Conservation (phyloP, 2,113 vertebrate genomes). For the Ochotona curzoniae region DNA sequence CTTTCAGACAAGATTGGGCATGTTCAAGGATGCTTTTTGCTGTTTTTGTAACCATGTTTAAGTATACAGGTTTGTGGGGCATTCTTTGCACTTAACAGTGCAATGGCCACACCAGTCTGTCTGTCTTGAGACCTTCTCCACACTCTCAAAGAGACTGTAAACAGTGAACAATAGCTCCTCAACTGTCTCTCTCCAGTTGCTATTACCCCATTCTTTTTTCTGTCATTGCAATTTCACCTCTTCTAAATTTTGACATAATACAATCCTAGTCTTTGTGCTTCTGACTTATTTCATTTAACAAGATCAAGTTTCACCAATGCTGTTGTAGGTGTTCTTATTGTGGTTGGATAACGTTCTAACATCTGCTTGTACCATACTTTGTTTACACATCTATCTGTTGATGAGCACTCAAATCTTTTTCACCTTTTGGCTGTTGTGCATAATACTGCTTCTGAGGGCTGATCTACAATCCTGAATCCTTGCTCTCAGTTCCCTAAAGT, state of each 20-base stretch:
- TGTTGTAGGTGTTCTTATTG: neutral
- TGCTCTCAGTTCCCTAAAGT: neutral
- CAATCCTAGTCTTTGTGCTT: neutral
- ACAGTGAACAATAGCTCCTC: neutral
- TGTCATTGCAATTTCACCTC: neutral
- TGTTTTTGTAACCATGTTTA: neutral
- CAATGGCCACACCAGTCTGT: neutral
- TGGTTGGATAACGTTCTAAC: neutral
- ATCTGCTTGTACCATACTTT: neutral
- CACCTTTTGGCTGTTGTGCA: neutral
- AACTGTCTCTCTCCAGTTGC: neutral
- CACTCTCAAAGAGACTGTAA: neutral
- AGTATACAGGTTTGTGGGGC: neutral
- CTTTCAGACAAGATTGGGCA: neutral
- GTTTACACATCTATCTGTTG: constrained; percentile 2
- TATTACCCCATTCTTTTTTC: neutral
- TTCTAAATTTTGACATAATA: neutral
- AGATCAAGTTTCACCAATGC: neutral
- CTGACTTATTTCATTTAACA: constrained; percentile 40
- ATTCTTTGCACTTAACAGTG: constrained; percentile 2
- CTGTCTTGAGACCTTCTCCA: neutral
- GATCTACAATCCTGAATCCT: neutral
- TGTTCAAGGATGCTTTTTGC: neutral
- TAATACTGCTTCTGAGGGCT: neutral
- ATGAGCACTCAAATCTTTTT: neutral